A percentile compares a stretch with the other conserved stretches of the same genome.
These are phyloP conservation scores for Nemurella pictetii DNA, from an alignment of 2,888 invertebrate species.

Conservation along the genomic window DNA sequence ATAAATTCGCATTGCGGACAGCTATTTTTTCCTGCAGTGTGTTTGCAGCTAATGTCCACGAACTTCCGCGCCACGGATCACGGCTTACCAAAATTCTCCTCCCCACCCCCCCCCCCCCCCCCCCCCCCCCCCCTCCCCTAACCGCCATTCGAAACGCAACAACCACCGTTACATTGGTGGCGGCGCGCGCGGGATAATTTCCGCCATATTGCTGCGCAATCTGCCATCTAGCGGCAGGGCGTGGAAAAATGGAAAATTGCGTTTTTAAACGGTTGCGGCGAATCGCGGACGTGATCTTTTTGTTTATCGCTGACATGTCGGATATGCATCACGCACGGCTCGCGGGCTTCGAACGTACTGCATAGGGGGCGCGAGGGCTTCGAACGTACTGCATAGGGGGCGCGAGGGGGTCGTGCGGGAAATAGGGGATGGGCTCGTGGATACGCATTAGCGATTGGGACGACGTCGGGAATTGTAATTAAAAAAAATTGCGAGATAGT, in stretches of 20 bases:
- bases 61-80: too few species aligned
- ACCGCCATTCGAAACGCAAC: too few species aligned
- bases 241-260: neutral
- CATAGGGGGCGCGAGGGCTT: too few species aligned
- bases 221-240: neutral
- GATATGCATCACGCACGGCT: neutral
- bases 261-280: neutral
- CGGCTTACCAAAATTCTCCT: too few species aligned
- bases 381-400: too few species aligned
- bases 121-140: too few species aligned
- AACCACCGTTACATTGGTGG: neutral
- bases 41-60: too few species aligned
- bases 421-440: neutral
- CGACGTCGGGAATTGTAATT: neutral
- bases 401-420: neutral
- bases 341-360: too few species aligned
- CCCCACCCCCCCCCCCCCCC: too few species aligned
- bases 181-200: neutral
- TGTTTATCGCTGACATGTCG: neutral
- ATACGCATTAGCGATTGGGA: neutral
- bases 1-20: too few species aligned
- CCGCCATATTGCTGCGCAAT: neutral
- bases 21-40: too few species aligned
- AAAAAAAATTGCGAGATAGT: neutral
- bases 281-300: neutral